Percentiles rank a stretch among this genome's conserved stretches.
These are phyloP conservation scores for Antechinus flavipes DNA, from an alignment of 2,113 vertebrate species.

Conservation along the genomic window DNA sequence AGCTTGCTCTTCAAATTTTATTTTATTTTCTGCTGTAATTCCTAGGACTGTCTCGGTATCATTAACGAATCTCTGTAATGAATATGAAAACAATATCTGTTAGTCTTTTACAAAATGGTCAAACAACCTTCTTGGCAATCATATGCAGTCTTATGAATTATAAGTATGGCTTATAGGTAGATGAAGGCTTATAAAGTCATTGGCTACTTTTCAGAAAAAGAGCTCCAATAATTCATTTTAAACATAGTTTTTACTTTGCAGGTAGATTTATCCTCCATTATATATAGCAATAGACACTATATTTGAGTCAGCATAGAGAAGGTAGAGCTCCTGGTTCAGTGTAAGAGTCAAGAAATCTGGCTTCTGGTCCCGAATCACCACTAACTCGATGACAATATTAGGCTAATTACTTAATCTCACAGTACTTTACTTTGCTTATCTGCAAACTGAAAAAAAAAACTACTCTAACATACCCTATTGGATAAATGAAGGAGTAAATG, in stretches of 20 bases:
- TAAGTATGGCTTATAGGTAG: background rate
- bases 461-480: background rate
- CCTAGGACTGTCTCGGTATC: constrained; percentile 88
- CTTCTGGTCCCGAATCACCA: background rate
- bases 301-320: background rate
- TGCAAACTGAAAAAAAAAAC: constrained; percentile 27
- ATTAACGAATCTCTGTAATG: constrained; percentile 85
- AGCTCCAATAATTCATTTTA: background rate
- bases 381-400: background rate
- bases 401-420: background rate
- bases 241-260: constrained; percentile 23
- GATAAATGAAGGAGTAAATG: background rate
- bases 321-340: background rate
- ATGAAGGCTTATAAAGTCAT: constrained; percentile 14
- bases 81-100: constrained; percentile 43
- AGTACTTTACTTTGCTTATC: background rate
- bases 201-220: constrained; percentile 36
- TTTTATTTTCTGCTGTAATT: constrained; percentile 88
- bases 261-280: background rate
- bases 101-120: background rate
- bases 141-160: constrained; percentile 1
- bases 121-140: background rate
- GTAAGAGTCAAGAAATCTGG: background rate
- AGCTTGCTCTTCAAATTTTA: constrained; percentile 78
- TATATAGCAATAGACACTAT: background rate